Evolutionary conservation across 2,888 invertebrate genomes (phyloP).

Genomic region (Chromoteleia sp.): DNA sequence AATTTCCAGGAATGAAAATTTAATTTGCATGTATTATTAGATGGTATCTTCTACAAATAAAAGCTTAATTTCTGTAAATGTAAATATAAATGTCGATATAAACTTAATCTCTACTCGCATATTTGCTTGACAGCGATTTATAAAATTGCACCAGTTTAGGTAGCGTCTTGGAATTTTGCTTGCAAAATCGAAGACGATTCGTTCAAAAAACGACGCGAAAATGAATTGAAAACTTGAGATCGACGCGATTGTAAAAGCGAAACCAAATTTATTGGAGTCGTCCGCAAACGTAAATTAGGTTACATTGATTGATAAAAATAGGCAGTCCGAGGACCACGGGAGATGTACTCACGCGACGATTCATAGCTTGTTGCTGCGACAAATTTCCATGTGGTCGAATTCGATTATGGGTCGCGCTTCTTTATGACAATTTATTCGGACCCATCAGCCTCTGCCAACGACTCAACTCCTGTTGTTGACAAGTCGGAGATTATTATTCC

Average conservation of each 20-base stretch:
- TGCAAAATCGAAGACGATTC: not conserved
- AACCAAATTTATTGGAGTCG: not conserved
- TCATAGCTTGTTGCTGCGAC: not conserved
- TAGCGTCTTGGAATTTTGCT: no score
- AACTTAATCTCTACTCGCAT: no score
- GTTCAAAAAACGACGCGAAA: not conserved
- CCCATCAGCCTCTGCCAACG: slow-evolving; percentile 13
- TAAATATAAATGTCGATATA: no score
- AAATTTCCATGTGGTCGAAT: not conserved
- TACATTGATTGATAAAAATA: slow-evolving; percentile 14
- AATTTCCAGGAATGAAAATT: no score
- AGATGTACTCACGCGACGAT: not conserved
- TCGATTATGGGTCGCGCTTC: not conserved
- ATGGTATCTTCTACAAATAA: no score
- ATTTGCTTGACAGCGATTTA: no score
- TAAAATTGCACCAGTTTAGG: no score
- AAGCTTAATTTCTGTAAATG: no score
- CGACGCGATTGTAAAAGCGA: not conserved
- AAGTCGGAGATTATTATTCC: slow-evolving; percentile 34
- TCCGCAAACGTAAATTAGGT: slow-evolving; percentile 23
- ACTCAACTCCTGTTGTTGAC: slow-evolving; percentile 32
- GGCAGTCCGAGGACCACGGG: not conserved
- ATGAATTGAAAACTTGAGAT: not conserved
- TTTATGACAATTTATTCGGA: slow-evolving; percentile 6
- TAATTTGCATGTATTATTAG: no score